phyloP scores from a whole-genome alignment of 1,140 invertebrate species.

The Drosophila sucinea region DNA sequence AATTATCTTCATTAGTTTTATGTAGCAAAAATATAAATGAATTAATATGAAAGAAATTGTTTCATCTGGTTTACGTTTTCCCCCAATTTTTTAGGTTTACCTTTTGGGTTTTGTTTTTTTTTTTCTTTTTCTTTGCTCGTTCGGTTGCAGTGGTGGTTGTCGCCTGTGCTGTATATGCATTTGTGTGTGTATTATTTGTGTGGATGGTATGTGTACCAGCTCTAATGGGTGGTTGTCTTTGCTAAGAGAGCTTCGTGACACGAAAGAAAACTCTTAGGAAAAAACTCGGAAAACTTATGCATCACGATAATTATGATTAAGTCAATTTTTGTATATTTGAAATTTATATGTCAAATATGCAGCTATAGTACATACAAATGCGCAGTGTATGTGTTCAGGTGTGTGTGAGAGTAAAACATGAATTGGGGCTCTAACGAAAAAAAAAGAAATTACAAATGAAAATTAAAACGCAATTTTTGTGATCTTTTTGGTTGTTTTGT shows the following conservation, averaged over 20 bases:
- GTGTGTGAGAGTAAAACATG: slow-evolving; percentile 17
- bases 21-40: slow-evolving; percentile 19
- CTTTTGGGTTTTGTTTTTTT: neutral
- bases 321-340: neutral
- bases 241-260: slow-evolving; percentile 14
- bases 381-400: neutral
- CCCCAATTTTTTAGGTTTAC: neutral
- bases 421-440: slow-evolving; percentile 29
- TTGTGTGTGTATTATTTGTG: slow-evolving; percentile 19
- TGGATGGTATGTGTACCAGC: slow-evolving; percentile 13
- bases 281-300: neutral
- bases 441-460: slow-evolving; percentile 8
- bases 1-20: slow-evolving; percentile 27
- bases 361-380: neutral
- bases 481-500: slow-evolving; percentile 18
- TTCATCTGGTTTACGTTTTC: slow-evolving; percentile 5
- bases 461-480: slow-evolving; percentile 26
- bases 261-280: neutral
- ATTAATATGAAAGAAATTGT: slow-evolving; percentile 14
- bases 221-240: slow-evolving; percentile 30
- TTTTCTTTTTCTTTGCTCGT: slow-evolving; percentile 42
- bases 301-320: neutral
- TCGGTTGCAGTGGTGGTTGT: slow-evolving; percentile 76
- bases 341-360: neutral
- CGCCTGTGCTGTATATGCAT: slow-evolving; percentile 60